Percentiles rank a stretch among this genome's conserved stretches.
Conservation (phyloP, 2,113 vertebrate genomes). For the Alethe diademata region DNA sequence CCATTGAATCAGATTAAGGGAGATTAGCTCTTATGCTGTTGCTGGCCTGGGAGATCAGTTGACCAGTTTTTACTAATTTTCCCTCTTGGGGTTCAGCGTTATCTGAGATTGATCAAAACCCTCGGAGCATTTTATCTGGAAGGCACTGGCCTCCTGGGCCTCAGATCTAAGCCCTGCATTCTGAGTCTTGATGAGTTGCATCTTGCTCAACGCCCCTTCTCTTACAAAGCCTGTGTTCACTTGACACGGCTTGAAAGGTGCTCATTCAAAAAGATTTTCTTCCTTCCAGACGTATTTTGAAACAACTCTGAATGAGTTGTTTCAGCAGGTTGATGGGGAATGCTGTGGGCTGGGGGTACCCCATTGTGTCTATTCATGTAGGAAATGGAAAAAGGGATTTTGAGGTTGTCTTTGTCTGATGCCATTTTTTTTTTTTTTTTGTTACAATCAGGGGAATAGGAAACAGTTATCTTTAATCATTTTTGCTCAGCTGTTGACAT, state of each 20-base stretch:
- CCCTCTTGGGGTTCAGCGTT: conserved; percentile 31
- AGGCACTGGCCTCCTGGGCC: background rate
- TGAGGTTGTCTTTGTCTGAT: background rate
- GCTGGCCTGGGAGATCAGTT: background rate
- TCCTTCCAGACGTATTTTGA: conserved; percentile 9
- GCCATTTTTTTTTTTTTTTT: background rate
- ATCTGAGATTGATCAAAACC: conserved; percentile 41
- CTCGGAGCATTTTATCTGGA: conserved; percentile 9
- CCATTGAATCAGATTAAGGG: conserved; percentile 20
- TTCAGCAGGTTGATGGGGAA: background rate
- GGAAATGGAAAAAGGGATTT: conserved; percentile 52
- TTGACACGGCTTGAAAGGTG: conserved; percentile 50
- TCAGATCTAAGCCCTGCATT: conserved; percentile 16
- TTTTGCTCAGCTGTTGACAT: conserved; percentile 28
- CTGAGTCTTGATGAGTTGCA: conserved; percentile 5
- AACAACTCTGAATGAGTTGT: background rate
- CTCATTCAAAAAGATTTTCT: conserved; percentile 21
- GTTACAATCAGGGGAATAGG: background rate
- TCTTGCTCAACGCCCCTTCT: conserved; percentile 14
- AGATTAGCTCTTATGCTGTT: background rate
- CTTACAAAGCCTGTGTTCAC: conserved; percentile 21
- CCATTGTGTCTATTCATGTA: conserved; percentile 22
- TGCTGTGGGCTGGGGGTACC: background rate
- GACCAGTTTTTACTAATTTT: conserved; percentile 26
- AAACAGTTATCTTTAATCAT: conserved; percentile 22